Evolutionary conservation across 2,888 invertebrate species (phyloP), one percentile per base, ranked within the genome.

Genomic region (Tortrix viridana): DNA sequence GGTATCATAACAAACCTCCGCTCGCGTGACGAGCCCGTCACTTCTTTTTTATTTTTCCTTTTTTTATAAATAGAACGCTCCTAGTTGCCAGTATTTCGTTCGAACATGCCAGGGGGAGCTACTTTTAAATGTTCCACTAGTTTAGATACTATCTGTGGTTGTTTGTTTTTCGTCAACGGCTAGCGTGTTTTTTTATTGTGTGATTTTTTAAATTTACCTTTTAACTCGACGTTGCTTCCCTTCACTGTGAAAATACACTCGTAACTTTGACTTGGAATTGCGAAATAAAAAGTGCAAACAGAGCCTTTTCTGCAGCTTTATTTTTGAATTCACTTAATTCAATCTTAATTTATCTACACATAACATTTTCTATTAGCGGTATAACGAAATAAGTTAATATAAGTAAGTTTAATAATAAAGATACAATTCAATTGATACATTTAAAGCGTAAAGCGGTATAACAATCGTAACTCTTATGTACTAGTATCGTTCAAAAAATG

Each of bases 91-190:
- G 73, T 53, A 63, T 63, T 63, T 71, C 70, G 72, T 74, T 75
- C 73, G 67, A 67, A 69, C 83, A 83, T 82, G 83, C 83, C 69
- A 81, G 69, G 74, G 72, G 74, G 69, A 65, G 63, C 63, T 64
- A 67, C 67, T 60, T 67, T 66, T 57, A 69, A 74, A 68, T 72
- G 70, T 72, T 65, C 50, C 74, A 71, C 74, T 70, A 61, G 50
- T 69, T 52, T 38, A 47, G 75, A 77, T 77, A 53, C 46, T 72
- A 79, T 77, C 79, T 69, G n/a, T 14, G 26, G 59, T 55, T 65
- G 62, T 71, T 66, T 65, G 60, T 67, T 48, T 63, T 63, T 57
- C 57, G 57, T 53, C 63, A 58, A 58, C 2, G 9, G 32, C 23
- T 22, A 63, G 23, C 52, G 44, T 46, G 23, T n/a, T 23, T 43